phyloP scores from a whole-genome alignment of 1,140 invertebrate genomes.

The Episyrphus balteatus region DNA sequence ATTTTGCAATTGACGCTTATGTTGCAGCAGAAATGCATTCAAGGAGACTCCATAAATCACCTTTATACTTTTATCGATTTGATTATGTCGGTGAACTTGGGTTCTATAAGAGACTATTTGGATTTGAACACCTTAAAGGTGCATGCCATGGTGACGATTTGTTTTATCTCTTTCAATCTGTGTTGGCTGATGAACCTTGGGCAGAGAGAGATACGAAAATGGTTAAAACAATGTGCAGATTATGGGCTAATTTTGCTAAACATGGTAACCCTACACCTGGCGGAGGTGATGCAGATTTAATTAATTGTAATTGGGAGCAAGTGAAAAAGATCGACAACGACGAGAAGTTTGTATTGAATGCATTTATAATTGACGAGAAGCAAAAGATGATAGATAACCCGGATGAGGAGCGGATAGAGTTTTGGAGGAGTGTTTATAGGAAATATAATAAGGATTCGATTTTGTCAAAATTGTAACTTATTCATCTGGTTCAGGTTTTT shows the following conservation, averaged over 20 bases:
- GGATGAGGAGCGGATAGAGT: constrained; percentile 32
- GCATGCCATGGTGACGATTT: constrained; percentile 49
- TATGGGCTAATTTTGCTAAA: constrained; percentile 56
- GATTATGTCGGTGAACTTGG: constrained; percentile 43
- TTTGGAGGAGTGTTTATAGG: constrained; percentile 33
- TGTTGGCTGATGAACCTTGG: constrained; percentile 36
- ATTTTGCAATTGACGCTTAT: constrained; percentile 25
- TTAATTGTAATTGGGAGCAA: constrained; percentile 18
- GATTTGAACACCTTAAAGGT: constrained; percentile 36
- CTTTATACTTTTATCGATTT: constrained; percentile 39
- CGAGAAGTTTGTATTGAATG: constrained; percentile 20
- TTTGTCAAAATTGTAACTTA: no score
- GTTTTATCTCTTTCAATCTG: constrained; percentile 48
- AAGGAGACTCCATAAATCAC: constrained; percentile 15
- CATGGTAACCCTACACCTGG: constrained; percentile 34
- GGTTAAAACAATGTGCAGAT: constrained; percentile 39
- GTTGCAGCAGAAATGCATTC: constrained; percentile 21
- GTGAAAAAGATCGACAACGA: constrained; percentile 10
- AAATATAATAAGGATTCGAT: not conserved
- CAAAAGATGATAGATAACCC: constrained; percentile 25
- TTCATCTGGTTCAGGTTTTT: no score
- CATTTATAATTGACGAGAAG: constrained; percentile 24
- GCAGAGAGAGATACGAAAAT: constrained; percentile 37
- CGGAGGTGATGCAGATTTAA: not conserved
- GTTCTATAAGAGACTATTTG: constrained; percentile 39